Evolutionary conservation across 2,797 vertebrate genomes (phyloP).

Genomic region (Xerus rutilus): DNA sequence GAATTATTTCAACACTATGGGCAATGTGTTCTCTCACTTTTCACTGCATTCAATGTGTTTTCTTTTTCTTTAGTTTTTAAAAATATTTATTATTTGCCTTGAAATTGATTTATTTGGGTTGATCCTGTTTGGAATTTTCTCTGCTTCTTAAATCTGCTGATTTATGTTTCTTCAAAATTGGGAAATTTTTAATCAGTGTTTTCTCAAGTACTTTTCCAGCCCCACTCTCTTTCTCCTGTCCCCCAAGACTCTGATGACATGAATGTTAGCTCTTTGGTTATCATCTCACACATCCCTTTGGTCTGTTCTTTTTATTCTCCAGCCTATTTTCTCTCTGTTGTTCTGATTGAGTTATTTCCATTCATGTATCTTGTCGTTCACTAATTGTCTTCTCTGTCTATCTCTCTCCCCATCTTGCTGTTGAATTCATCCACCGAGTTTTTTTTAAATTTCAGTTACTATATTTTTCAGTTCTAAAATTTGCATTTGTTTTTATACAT

Average conservation of each 20-base stretch:
- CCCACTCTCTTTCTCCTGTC: not conserved
- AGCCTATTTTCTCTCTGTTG: not conserved
- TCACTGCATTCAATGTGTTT: not conserved
- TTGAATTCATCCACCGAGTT: not conserved
- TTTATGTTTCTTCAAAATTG: not conserved
- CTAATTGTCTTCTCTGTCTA: not conserved
- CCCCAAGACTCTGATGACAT: not conserved
- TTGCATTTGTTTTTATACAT: too few relatives aligned
- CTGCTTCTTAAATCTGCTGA: not conserved
- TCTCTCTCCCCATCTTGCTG: not conserved
- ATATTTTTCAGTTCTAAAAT: too few relatives aligned
- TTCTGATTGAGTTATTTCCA: not conserved
- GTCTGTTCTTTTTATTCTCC: not conserved
- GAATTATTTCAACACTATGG: not conserved
- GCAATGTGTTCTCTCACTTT: not conserved
- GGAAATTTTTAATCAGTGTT: not conserved
- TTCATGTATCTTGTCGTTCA: not conserved
- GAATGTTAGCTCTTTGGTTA: not conserved
- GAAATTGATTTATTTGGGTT: not conserved
- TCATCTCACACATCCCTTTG: not conserved
- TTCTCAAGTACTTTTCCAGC: not conserved
- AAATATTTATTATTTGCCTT: not conserved
- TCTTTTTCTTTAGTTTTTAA: not conserved
- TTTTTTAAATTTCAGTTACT: too few relatives aligned
- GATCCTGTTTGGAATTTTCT: not conserved